These are phyloP conservation scores for Momotus momota DNA, from an alignment of 2,797 vertebrate species.

Conservation along the genomic window DNA sequence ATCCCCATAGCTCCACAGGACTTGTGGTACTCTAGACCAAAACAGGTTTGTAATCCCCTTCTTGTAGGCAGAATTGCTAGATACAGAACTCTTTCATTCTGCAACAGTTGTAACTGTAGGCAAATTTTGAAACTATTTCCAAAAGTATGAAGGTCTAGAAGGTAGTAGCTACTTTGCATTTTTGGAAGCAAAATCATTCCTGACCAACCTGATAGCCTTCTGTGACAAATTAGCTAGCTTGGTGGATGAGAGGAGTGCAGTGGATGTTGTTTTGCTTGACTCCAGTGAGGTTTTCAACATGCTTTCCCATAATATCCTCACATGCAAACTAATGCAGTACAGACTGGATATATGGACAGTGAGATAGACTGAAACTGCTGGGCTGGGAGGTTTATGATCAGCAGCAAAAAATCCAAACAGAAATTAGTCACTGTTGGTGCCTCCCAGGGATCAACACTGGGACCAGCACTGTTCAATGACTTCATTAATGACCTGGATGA, in stretches of 20 bases:
- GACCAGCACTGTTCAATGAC: background rate
- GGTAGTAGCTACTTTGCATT: background rate
- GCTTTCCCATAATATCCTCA: background rate
- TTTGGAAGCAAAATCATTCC: background rate
- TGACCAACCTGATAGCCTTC: background rate
- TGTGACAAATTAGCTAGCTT: background rate
- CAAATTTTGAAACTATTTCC: background rate
- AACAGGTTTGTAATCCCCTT: background rate
- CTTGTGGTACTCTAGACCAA: background rate
- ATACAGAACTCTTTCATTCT: background rate
- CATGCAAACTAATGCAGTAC: background rate
- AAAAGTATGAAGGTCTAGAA: background rate
- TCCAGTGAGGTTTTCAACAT: background rate
- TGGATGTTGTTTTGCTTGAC: background rate
- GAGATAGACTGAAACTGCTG: background rate
- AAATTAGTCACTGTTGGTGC: background rate
- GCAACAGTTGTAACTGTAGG: background rate
- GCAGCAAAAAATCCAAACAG: background rate
- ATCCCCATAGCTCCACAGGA: fast-evolving
- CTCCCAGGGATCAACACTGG: fast-evolving
- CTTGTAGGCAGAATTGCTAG: background rate
- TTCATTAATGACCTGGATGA: background rate
- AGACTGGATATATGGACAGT: background rate
- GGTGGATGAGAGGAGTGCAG: background rate
- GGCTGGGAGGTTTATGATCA: background rate